Conservation (phyloP, 2,888 invertebrate genomes). For the Deilephila porcellus region DNA sequence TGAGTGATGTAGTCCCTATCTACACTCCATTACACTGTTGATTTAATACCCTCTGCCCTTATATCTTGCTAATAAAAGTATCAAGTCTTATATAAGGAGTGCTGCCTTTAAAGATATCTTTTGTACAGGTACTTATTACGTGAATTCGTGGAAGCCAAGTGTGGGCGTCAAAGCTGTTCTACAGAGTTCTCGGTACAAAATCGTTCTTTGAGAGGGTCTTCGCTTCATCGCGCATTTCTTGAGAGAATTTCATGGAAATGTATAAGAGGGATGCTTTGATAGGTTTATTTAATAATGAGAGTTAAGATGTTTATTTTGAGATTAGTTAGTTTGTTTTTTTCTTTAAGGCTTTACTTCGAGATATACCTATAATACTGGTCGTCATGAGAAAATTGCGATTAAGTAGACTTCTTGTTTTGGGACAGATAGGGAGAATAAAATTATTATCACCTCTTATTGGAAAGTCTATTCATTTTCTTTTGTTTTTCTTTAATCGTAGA, state of each 20-base stretch:
- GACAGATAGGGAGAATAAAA: too few species aligned
- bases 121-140: not conserved
- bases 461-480: too few species aligned
- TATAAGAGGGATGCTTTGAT: not conserved
- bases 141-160: not conserved
- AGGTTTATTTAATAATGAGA: not conserved
- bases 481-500: too few species aligned
- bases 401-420: too few species aligned
- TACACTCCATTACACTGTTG: too few species aligned
- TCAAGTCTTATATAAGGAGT: not conserved
- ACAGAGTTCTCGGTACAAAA: not conserved
- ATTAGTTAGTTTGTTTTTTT: not conserved
- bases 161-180: not conserved
- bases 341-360: too few species aligned
- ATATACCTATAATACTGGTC: too few species aligned
- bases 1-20: too few species aligned
- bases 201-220: not conserved
- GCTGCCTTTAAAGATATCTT: not conserved
- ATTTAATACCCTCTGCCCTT: too few species aligned
- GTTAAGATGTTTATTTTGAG: not conserved
- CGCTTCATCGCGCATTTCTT: not conserved
- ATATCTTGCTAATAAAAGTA: not conserved
- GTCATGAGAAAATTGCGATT: too few species aligned
- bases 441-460: too few species aligned
- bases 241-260: not conserved